Conservation (phyloP, 1,140 invertebrate genomes). For the Galleria mellonella region DNA sequence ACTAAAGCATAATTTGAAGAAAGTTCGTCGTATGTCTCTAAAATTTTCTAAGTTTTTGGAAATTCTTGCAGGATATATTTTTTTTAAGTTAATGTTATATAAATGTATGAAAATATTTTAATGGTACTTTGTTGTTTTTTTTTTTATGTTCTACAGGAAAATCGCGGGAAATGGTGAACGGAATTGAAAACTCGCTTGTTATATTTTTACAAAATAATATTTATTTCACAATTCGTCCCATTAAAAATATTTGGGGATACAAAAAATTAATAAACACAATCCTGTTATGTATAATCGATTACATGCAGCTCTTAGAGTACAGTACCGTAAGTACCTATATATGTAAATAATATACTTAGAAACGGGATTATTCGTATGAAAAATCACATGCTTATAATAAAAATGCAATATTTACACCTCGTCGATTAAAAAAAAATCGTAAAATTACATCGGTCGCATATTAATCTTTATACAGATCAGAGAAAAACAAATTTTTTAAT, state of each 20-base stretch:
- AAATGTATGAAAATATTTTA: constrained; percentile 6
- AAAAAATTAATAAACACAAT: constrained; percentile 54
- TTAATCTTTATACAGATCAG: constrained; percentile 31
- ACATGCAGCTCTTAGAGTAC: constrained; percentile 41
- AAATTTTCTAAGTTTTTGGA: too few species aligned
- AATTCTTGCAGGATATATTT: too few species aligned
- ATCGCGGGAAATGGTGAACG: neutral
- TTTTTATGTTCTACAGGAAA: neutral
- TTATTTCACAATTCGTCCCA: constrained; percentile 53
- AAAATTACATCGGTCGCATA: constrained; percentile 22
- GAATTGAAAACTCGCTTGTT: constrained; percentile 13
- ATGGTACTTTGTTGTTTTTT: constrained; percentile 9
- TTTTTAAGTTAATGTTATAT: too few species aligned
- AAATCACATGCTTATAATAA: constrained; percentile 51
- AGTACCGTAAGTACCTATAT: constrained; percentile 1
- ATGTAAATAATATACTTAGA: constrained; percentile 32
- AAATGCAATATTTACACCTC: constrained; percentile 70
- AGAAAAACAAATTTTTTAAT: constrained; percentile 17
- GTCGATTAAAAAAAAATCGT: constrained; percentile 18
- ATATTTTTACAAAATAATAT: constrained; percentile 61
- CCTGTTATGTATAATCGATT: constrained; percentile 50
- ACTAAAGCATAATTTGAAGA: too few species aligned
- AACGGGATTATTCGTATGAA: constrained; percentile 32
- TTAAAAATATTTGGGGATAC: constrained; percentile 25
- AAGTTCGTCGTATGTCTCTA: too few species aligned